A percentile compares a stretch with the other conserved stretches of the same genome.
phyloP scores from a whole-genome alignment of 2,888 invertebrate species.

The Drosophila affinis region DNA sequence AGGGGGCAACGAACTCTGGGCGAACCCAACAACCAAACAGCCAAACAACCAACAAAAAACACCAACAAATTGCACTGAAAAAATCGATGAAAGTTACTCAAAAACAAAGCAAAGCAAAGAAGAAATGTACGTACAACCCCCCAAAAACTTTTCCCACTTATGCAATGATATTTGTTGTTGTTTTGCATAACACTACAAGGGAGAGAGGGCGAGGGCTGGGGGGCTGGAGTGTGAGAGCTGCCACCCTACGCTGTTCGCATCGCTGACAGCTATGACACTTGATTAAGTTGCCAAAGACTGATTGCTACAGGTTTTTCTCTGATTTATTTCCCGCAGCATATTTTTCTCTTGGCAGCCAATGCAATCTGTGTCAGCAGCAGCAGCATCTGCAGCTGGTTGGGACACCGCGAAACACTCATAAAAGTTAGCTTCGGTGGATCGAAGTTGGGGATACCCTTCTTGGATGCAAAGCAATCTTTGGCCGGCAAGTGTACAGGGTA shows the following conservation, averaged over 20 bases:
- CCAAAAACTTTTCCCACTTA: conserved; percentile 27
- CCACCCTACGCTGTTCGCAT: conserved; percentile 29
- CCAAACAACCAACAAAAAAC: neutral
- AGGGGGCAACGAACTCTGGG: conserved; percentile 25
- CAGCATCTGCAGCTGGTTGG: neutral
- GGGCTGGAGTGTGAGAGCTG: conserved; percentile 7
- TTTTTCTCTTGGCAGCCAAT: neutral
- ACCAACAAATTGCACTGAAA: conserved; percentile 38
- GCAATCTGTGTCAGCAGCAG: neutral
- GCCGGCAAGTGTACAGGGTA: neutral
- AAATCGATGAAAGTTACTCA: conserved; percentile 52
- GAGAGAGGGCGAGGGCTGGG: neutral
- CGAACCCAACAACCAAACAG: conserved; percentile 10
- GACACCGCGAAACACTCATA: neutral
- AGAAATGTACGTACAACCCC: conserved; percentile 21
- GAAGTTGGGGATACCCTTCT: neutral
- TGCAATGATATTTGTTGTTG: conserved; percentile 22
- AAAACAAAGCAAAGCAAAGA: conserved; percentile 46
- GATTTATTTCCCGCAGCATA: neutral
- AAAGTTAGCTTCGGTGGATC: neutral
- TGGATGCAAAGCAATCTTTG: neutral
- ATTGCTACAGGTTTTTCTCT: neutral
- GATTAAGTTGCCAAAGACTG: conserved; percentile 6
- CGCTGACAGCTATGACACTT: conserved; percentile 18
- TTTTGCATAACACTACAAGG: conserved; percentile 26